These are phyloP conservation scores for Heliconius ethilla DNA, from an alignment of 2,888 invertebrate species.

Conservation along the genomic window DNA sequence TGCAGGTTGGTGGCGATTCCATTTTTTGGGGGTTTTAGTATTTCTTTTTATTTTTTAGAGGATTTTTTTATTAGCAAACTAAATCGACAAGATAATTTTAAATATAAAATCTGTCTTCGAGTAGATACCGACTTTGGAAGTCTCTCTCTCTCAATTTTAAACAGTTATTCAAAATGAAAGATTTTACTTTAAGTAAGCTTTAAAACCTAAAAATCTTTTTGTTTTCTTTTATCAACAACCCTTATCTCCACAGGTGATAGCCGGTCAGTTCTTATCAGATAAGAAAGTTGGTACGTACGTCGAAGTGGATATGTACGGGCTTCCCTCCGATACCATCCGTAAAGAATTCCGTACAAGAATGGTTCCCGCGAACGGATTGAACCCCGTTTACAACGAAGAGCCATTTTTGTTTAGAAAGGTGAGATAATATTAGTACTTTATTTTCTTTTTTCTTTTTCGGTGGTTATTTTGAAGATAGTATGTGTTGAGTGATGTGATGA, in stretches of 20 bases:
- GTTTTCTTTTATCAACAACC: too few relatives aligned
- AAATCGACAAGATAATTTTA: too few relatives aligned
- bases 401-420: slow-evolving; percentile 98
- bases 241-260: slow-evolving; percentile 87
- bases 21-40: neutral
- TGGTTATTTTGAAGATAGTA: neutral
- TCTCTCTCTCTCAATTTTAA: too few relatives aligned
- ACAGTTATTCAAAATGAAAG: too few relatives aligned
- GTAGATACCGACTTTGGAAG: too few relatives aligned
- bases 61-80: too few relatives aligned
- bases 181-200: too few relatives aligned
- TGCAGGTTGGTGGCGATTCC: slow-evolving; percentile 85
- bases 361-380: slow-evolving; percentile 98
- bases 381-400: slow-evolving; percentile 99
- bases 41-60: too few relatives aligned
- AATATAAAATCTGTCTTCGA: too few relatives aligned
- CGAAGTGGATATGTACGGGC: slow-evolving; percentile 98
- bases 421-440: neutral
- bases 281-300: slow-evolving; percentile 99
- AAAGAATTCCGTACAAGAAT: slow-evolving; percentile 98
- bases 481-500: neutral
- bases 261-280: slow-evolving; percentile 99
- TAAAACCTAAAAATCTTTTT: too few relatives aligned
- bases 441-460: neutral
- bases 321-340: slow-evolving; percentile 99